Base-by-base conservation (phyloP, 1,140 invertebrate genomes). In the Bombus breviceps region DNA sequence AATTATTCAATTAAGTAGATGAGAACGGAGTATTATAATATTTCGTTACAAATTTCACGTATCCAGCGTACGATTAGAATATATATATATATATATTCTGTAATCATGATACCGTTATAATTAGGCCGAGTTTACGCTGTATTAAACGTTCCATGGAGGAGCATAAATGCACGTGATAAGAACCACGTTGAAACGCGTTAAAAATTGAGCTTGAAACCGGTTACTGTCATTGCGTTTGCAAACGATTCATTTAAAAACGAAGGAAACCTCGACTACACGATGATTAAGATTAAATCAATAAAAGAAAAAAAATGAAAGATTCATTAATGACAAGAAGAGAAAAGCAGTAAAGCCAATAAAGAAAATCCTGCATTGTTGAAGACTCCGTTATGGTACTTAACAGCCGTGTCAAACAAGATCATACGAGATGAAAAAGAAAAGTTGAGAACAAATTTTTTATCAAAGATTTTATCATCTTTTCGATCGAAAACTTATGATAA, bases 61-160 rank as follows among this genome's bases (percentile, higher is more conserved):
- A 53, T 53, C 32, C 25, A 39, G n/a, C 15, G 37, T 41, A 9
- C 12, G 39, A 79, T 84, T 84, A 84, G 66, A 84, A 84, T 72
- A 77, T 77, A 77, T 43, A 84, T 62, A 76, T 62, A 77, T 79
- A 79, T 71, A 78, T 78, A 79, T 80, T 80, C 77, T 73, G 68
- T 34, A 64, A 80, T 85, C 53, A 2, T 39, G 28, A 57, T 85
- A 85, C 83, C 83, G 83, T 85, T 85, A 85, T 80, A 85, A 80
- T 85, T 85, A 85, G 77, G 41, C 57, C 83, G 66, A 80, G 53
- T 73, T 85, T 64, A 13, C 41, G 74, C 28, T 43, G 57, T 34
- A 53, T 80, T 71, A 73, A 85, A 85, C 57, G 72, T 85, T 85
- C 57, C 25, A 59, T 25, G 12, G 12, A 72, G 2, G 1, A 80